Evolutionary conservation across 1,140 invertebrate genomes (phyloP).

Genomic region (Dryas iulia): DNA sequence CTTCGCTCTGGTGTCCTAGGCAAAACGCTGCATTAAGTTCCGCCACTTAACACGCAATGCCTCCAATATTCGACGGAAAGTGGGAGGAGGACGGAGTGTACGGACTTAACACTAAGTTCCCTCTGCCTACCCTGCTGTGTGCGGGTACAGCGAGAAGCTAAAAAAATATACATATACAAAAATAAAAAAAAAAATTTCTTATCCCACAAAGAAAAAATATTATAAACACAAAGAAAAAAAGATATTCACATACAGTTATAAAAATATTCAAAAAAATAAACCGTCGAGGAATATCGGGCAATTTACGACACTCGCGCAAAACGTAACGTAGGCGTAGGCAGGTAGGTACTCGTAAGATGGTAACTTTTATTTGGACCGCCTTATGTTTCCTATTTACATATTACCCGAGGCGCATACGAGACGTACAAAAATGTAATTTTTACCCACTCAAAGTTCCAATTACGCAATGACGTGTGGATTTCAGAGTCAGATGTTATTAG

Average conservation of each 20-base stretch:
- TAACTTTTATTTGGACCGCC: not conserved
- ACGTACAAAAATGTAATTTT: conserved; percentile 6
- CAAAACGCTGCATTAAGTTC: no score
- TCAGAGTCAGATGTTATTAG: not conserved
- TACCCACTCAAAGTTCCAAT: conserved; percentile 7
- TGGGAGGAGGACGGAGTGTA: no score
- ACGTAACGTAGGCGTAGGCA: not conserved
- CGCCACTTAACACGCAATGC: no score
- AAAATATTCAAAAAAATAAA: not conserved
- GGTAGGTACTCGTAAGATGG: no score
- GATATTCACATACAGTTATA: not conserved
- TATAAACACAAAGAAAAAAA: not conserved
- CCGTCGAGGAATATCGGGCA: conserved; percentile 1
- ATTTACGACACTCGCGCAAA: conserved; percentile 5
- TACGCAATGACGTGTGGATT: not conserved
- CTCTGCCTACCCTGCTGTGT: no score
- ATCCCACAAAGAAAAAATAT: not conserved
- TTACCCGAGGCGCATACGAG: conserved; percentile 3
- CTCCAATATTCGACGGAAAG: no score
- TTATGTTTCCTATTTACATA: conserved; percentile 9
- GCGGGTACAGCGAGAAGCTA: no score
- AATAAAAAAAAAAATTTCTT: not conserved
- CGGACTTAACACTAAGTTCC: no score
- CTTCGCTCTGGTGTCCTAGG: no score
- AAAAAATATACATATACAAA: not conserved